A percentile compares a stretch with the other conserved stretches of the same genome.
Evolutionary conservation across 2,113 vertebrate genomes (phyloP).

Genomic region (Charadrius vociferus): DNA sequence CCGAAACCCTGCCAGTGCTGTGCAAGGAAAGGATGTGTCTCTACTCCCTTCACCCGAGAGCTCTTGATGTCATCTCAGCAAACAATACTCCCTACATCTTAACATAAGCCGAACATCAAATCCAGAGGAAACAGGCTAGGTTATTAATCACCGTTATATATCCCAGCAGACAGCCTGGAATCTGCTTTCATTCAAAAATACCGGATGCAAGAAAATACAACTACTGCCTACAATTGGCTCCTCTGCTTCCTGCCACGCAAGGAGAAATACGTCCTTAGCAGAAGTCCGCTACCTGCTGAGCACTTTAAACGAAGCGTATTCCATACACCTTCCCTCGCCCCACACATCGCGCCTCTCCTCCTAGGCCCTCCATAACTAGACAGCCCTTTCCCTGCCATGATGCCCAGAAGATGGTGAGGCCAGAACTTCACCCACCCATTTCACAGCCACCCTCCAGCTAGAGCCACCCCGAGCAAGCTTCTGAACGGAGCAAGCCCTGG

Average conservation of each 20-base stretch:
- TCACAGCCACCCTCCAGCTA: too few relatives aligned
- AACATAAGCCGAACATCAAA: background rate
- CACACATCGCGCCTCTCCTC: too few relatives aligned
- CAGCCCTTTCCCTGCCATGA: too few relatives aligned
- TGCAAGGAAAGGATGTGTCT: background rate
- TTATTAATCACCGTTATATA: background rate
- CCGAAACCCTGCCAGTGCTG: background rate
- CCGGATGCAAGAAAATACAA: background rate
- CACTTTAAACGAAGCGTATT: background rate
- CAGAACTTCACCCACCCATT: too few relatives aligned
- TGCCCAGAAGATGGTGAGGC: too few relatives aligned
- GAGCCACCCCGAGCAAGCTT: too few relatives aligned
- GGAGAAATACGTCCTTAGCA: background rate
- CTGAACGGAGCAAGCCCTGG: too few relatives aligned
- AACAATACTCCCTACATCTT: background rate
- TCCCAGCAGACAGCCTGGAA: background rate
- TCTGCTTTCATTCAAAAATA: conserved; percentile 1
- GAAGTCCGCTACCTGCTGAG: background rate
- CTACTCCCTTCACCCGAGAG: background rate
- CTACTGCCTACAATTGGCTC: background rate
- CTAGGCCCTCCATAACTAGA: too few relatives aligned
- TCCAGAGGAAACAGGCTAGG: background rate
- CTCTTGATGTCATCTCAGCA: background rate
- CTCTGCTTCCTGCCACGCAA: background rate
- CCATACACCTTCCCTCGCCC: background rate